phyloP scores from a whole-genome alignment of 2,113 vertebrate species.

The Oenanthe oenanthe region DNA sequence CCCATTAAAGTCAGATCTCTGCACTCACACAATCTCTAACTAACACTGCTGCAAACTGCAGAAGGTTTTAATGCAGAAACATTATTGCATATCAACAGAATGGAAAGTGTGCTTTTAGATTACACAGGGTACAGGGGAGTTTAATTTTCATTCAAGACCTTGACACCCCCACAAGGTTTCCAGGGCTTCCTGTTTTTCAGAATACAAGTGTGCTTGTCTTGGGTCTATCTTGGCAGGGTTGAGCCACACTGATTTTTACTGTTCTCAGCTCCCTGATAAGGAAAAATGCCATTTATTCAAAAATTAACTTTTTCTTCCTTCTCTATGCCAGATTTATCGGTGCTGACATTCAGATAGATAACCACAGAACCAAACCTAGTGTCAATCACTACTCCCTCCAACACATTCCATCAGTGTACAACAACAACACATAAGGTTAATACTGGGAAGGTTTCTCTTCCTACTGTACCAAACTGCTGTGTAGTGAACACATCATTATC shows the following conservation, averaged over 20 bases:
- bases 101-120: neutral
- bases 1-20: neutral
- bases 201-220: neutral
- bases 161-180: neutral
- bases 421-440: neutral
- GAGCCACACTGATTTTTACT: neutral
- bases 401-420: neutral
- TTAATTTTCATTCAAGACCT: conserved; percentile 12
- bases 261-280: neutral
- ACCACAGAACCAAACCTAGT: neutral
- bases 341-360: neutral
- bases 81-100: neutral
- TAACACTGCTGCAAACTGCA: neutral
- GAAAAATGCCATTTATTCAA: neutral
- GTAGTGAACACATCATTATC: neutral
- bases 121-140: neutral
- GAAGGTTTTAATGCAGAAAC: neutral
- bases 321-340: neutral
- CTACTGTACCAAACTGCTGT: neutral
- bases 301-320: neutral
- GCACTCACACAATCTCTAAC: neutral
- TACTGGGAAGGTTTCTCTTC: neutral
- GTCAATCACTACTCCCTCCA: neutral
- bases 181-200: neutral
- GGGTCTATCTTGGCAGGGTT: neutral